A percentile compares a stretch with the other conserved stretches of the same genome.
phyloP scores from a whole-genome alignment of 2,888 invertebrate genomes.

The Tupiocoris notatus region DNA sequence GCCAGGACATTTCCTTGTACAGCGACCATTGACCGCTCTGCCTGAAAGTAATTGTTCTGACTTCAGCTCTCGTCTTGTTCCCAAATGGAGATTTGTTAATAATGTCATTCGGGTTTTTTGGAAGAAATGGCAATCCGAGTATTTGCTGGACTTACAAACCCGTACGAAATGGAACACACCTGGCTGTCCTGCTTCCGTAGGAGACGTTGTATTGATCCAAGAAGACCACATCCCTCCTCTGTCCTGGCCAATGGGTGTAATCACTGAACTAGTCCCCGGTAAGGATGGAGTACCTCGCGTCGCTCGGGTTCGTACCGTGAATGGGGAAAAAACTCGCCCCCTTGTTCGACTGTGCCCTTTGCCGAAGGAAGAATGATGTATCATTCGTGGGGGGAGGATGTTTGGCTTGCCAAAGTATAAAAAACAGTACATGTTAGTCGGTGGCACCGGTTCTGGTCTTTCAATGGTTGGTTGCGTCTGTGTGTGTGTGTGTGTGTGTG shows the following conservation, averaged over 20 bases:
- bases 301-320: neutral
- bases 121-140: conserved; percentile 7
- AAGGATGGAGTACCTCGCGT: neutral
- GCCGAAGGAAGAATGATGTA: neutral
- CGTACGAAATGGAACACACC: conserved; percentile 11
- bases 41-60: neutral
- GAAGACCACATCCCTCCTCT: conserved; percentile 9
- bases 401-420: no score
- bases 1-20: conserved; percentile 2
- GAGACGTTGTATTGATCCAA: conserved; percentile 7
- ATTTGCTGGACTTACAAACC: neutral
- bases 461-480: no score
- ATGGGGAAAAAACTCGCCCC: neutral
- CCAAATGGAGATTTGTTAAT: neutral
- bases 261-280: neutral
- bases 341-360: conserved; percentile 1
- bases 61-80: neutral
- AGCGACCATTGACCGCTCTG: neutral
- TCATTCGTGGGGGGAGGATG: conserved; percentile 17
- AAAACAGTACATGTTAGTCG: no score
- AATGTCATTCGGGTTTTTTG: neutral
- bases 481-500: no score
- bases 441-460: no score
- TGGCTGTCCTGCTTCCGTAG: neutral
- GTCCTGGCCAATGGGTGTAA: conserved; percentile 9